Conservation (phyloP, 1,140 invertebrate species). For the Zaprionus vittiger region DNA sequence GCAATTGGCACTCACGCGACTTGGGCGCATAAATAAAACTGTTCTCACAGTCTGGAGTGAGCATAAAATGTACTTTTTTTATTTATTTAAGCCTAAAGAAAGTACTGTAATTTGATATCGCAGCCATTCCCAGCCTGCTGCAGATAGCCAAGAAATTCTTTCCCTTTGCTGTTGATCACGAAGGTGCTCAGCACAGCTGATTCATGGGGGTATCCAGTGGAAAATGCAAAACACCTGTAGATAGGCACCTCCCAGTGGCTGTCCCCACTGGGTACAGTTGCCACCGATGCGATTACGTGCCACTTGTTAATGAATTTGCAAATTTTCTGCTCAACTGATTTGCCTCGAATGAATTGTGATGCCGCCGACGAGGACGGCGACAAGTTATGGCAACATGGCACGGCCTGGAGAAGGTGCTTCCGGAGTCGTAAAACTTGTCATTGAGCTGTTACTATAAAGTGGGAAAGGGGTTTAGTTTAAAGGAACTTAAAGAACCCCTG, state of each 20-base stretch:
- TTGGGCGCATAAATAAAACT: constrained; percentile 70
- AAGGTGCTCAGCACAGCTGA: constrained; percentile 32
- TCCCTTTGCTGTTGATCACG: constrained; percentile 38
- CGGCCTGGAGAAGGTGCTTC: constrained; percentile 3
- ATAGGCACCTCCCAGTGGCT: constrained; percentile 17
- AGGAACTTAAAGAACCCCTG: no score
- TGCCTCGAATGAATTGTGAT: constrained; percentile 35
- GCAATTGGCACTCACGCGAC: constrained; percentile 73
- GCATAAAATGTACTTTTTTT: constrained; percentile 6
- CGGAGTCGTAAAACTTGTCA: not conserved
- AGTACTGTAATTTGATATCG: constrained; percentile 37
- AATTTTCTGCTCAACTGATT: constrained; percentile 4
- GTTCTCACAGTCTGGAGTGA: constrained; percentile 32
- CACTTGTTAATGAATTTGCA: constrained; percentile 29
- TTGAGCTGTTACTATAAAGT: not conserved
- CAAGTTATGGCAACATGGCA: constrained; percentile 26
- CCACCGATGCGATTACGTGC: constrained; percentile 20
- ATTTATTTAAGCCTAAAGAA: constrained; percentile 55
- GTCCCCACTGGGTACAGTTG: constrained; percentile 48
- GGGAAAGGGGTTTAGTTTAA: not conserved
- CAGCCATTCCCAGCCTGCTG: constrained; percentile 50
- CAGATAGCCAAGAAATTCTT: constrained; percentile 65
- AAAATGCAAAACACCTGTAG: constrained; percentile 48
- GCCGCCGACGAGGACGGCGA: constrained; percentile 24
- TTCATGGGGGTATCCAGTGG: constrained; percentile 26